Conservation (phyloP, 2,797 vertebrate species). For the Myotis planiceps region DNA sequence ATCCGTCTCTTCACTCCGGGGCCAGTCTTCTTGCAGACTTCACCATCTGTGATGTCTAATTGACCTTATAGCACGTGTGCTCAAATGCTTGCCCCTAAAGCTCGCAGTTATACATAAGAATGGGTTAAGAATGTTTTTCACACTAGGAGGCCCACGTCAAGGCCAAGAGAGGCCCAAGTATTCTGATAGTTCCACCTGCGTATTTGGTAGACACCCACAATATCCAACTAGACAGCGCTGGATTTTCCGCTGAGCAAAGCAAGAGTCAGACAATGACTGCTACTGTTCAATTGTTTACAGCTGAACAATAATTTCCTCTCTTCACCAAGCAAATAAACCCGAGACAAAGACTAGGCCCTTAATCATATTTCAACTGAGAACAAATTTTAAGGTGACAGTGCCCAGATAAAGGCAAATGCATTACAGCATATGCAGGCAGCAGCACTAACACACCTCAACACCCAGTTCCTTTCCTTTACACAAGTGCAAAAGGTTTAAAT, state of each 20-base stretch:
- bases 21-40: neutral
- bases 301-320: neutral
- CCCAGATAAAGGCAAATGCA: neutral
- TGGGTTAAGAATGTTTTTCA: neutral
- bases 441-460: neutral
- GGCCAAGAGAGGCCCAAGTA: neutral
- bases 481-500: neutral
- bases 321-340: neutral
- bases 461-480: neutral
- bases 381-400: neutral
- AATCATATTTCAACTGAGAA: neutral
- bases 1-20: neutral
- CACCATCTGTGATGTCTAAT: neutral
- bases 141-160: neutral
- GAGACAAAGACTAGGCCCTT: slow-evolving; percentile 4
- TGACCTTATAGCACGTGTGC: neutral
- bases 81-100: neutral
- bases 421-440: neutral
- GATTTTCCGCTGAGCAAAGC: slow-evolving; percentile 42
- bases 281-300: slow-evolving; percentile 49
- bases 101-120: neutral
- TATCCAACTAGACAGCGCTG: neutral
- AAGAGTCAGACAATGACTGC: slow-evolving; percentile 22
- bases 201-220: neutral
- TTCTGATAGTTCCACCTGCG: neutral